A percentile compares a stretch with the other conserved stretches of the same genome.
Conservation (phyloP, 2,113 vertebrate species). For the Clarias macrocephalus region DNA sequence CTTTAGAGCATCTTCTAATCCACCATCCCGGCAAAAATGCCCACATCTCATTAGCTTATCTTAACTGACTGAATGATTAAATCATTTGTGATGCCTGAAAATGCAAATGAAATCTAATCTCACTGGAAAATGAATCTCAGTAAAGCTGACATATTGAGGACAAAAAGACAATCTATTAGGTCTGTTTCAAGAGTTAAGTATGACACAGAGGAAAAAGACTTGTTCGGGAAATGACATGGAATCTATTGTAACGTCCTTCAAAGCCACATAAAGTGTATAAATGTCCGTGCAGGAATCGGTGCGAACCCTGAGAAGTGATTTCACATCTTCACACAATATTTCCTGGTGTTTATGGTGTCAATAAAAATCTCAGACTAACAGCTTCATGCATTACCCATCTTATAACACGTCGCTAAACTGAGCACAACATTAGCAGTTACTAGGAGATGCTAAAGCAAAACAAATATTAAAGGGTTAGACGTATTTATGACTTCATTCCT, state of each 20-base stretch:
- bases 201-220: neutral
- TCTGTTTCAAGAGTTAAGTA: neutral
- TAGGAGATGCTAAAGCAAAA: neutral
- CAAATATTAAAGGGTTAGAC: neutral
- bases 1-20: neutral
- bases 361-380: neutral
- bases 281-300: neutral
- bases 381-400: neutral
- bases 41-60: neutral
- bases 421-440: neutral
- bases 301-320: neutral
- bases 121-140: neutral
- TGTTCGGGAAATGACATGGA: neutral
- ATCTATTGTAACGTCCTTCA: neutral
- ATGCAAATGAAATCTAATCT: neutral
- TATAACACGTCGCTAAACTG: neutral
- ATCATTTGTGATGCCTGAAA: constrained; percentile 3
- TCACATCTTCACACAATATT: neutral
- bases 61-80: neutral
- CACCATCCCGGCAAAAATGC: neutral
- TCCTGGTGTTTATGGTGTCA: neutral
- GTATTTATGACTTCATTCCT: neutral
- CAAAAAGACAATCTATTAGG: neutral
- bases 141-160: neutral
- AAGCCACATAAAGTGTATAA: neutral